Conservation (phyloP, 2,888 invertebrate genomes). For the Pachliopta kotzebuea region DNA sequence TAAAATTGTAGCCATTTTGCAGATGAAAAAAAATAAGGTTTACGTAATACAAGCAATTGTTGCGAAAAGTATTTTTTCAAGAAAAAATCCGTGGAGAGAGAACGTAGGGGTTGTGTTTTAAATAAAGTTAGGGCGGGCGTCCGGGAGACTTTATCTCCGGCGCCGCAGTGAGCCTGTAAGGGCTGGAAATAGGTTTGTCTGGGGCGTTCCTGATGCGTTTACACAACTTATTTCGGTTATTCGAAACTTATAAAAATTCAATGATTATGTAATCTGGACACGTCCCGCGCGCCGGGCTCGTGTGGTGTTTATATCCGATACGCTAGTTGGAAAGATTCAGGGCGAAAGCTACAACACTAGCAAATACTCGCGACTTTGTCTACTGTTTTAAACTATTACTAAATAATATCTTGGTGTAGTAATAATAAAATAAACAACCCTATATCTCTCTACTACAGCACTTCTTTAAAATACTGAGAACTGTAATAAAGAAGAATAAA, state of each 20-base stretch:
- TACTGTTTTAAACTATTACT: too few species aligned
- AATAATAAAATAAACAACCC: too few species aligned
- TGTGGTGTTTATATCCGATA: slow-evolving; percentile 16
- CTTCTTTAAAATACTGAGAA: too few species aligned
- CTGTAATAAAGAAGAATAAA: too few species aligned
- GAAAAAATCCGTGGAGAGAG: background rate
- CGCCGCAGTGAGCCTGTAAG: slow-evolving; percentile 18
- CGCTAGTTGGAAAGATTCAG: background rate
- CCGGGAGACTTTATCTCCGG: slow-evolving; percentile 14
- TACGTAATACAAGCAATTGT: too few species aligned
- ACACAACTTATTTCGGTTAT: slow-evolving; percentile 25
- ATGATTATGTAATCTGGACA: slow-evolving; percentile 26
- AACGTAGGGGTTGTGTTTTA: slow-evolving; percentile 9
- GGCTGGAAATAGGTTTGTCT: slow-evolving; percentile 21
- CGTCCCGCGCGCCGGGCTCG: slow-evolving; percentile 19
- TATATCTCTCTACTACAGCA: too few species aligned
- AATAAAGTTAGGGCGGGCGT: slow-evolving; percentile 20
- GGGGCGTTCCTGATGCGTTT: slow-evolving; percentile 16
- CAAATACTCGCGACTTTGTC: too few species aligned
- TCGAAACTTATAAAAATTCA: slow-evolving; percentile 25
- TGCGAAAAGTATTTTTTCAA: too few species aligned
- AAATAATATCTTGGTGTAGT: too few species aligned
- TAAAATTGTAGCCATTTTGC: too few species aligned
- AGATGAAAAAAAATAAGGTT: too few species aligned
- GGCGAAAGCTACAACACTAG: background rate